Base-by-base conservation (phyloP, 35 echinoderm and acorn worm genomes). In the Apostichopus parvimensis region DNA sequence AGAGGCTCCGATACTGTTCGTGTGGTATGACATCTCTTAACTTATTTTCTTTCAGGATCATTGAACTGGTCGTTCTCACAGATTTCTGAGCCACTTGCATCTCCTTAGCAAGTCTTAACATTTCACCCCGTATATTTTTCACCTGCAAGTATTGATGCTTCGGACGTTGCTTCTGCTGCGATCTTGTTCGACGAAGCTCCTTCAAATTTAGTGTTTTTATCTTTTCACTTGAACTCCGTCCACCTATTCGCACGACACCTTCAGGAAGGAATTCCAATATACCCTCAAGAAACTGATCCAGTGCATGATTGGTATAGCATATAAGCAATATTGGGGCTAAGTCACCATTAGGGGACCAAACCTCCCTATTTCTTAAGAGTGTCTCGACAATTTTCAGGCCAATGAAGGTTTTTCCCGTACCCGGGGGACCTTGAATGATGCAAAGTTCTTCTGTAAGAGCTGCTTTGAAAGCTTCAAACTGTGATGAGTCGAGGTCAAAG, bases 261-360 rank as follows among this genome's bases (percentile, higher is more conserved):
- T 92, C 79, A 11, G 87, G 92, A 17, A 92, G 73, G 59, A 95
- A 99, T 12, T 81, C 21, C 8, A 91, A 80, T 45, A 99, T 91
- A 6, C 97, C 97, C 88, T 99, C 97, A 21, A 99, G 73, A 84
- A 99, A 99, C 53, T 99, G 97, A 82, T 99, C 97, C 65, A 99
- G 90, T 1, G 97, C 97, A 82, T 99, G 97, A 53, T 99, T 99
- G n/a, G 97, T 99, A 22, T 73, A 96, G 71, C 95, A 99, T 8
- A 99, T 93, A 5, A 99, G 13, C 5, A 99, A 82, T 15, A 99
- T 94, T 25, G 97, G 97, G 53, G 77, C 17, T 57, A 18, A 11
- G 79, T 86, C 88, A 77, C 90, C 76, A 2, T 23, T 87, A 25
- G 73, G 76, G n/a, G 91, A 86, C 95, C 97, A 96, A 57, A 86